A percentile compares a stretch with the other conserved stretches of the same genome.
These are phyloP conservation scores for Hyperoodon ampullatus DNA, from an alignment of 2,113 vertebrate genomes.

Conservation along the genomic window DNA sequence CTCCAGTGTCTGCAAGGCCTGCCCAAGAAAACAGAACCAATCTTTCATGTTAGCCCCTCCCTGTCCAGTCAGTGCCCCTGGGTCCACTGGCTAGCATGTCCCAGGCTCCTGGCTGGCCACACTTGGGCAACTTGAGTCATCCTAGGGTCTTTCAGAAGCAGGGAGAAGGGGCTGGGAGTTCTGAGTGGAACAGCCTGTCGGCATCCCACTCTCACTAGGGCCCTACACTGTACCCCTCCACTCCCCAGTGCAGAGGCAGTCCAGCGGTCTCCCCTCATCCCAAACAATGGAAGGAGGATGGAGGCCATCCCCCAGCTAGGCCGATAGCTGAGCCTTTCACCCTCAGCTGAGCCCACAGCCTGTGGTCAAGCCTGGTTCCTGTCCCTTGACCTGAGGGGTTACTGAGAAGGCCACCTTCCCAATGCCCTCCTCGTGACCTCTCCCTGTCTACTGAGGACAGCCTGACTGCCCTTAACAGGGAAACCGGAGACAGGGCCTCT, in stretches of 20 bases:
- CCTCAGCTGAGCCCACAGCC: neutral
- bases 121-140: neutral
- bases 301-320: neutral
- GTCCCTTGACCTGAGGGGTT: neutral
- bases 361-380: neutral
- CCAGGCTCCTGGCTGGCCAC: neutral
- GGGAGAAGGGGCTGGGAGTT: neutral
- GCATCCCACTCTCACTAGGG: neutral
- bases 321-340: neutral
- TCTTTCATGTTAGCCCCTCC: neutral
- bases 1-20: neutral
- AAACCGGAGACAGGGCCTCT: neutral
- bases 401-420: neutral
- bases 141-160: neutral
- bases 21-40: neutral
- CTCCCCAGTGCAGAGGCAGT: neutral
- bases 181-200: neutral
- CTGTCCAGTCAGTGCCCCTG: neutral
- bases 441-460: neutral
- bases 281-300: neutral
- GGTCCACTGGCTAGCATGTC: neutral
- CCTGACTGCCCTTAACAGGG: neutral
- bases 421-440: neutral
- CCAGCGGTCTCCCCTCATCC: neutral
- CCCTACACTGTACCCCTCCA: neutral